Evolutionary conservation across 1,140 invertebrate genomes (phyloP).

Genomic region (Phocides pigmalion): DNA sequence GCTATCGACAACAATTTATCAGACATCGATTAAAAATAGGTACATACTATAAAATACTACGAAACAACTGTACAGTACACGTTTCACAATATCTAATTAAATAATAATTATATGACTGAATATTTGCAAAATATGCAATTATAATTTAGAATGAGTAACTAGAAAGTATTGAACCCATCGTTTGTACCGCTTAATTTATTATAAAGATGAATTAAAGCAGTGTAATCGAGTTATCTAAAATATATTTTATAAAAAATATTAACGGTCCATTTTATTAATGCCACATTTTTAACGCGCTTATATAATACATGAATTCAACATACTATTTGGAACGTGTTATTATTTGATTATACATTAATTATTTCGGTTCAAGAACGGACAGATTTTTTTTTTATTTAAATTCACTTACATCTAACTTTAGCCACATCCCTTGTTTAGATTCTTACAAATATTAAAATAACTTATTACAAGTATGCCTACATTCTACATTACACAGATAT

Average conservation of each 20-base stretch:
- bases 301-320: constrained; percentile 9
- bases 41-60: constrained; percentile 1
- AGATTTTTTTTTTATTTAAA: constrained; percentile 35
- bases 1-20: no score
- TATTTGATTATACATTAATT: constrained; percentile 12
- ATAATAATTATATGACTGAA: constrained; percentile 4
- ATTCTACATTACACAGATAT: constrained; percentile 38
- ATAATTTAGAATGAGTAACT: constrained; percentile 7
- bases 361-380: constrained; percentile 16
- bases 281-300: constrained; percentile 3
- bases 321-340: constrained; percentile 2
- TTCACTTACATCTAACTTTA: constrained; percentile 47
- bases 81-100: neutral
- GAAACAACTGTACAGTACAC: neutral
- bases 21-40: no score
- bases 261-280: neutral
- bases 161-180: constrained; percentile 1
- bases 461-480: constrained; percentile 52
- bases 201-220: constrained; percentile 17
- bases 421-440: constrained; percentile 55
- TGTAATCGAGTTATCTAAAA: constrained; percentile 22
- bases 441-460: constrained; percentile 55
- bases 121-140: constrained; percentile 2
- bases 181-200: constrained; percentile 21
- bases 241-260: constrained; percentile 24